Conservation (phyloP, 2,888 invertebrate species). For the Actias luna region DNA sequence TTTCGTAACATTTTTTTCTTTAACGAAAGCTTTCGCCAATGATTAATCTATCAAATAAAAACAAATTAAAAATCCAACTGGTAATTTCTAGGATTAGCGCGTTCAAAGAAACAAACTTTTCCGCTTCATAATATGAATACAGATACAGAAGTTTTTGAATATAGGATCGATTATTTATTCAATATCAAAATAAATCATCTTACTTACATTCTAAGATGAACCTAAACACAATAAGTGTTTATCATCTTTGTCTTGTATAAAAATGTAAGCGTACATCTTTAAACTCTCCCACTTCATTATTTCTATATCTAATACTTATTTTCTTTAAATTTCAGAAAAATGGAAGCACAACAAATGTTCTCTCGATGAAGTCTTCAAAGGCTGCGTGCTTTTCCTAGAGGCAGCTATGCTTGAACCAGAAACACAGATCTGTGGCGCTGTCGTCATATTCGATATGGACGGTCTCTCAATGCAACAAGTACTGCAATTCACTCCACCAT, state of each 20-base stretch:
- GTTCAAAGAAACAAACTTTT: too few species aligned
- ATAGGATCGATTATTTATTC: too few species aligned
- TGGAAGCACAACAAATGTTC: constrained; percentile 92
- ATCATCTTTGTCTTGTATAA: too few species aligned
- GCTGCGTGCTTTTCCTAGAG: constrained; percentile 89
- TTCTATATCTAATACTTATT: neutral
- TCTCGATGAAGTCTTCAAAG: constrained; percentile 91
- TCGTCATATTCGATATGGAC: constrained; percentile 93
- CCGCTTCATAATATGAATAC: too few species aligned
- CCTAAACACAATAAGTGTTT: neutral
- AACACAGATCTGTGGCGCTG: constrained; percentile 88
- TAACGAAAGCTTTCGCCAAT: too few species aligned
- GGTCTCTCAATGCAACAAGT: constrained; percentile 91
- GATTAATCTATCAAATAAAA: too few species aligned
- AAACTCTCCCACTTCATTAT: neutral
- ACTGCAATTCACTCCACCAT: constrained; percentile 92
- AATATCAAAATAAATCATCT: neutral
- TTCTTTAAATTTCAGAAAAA: constrained; percentile 79
- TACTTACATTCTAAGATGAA: neutral
- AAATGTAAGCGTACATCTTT: too few species aligned
- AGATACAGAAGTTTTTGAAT: too few species aligned
- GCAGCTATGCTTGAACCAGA: constrained; percentile 91
- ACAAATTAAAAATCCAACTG: too few species aligned
- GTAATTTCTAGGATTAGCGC: too few species aligned
- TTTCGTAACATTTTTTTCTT: too few species aligned